Conservation (phyloP, 2,113 vertebrate genomes). For the Columba janthina region DNA sequence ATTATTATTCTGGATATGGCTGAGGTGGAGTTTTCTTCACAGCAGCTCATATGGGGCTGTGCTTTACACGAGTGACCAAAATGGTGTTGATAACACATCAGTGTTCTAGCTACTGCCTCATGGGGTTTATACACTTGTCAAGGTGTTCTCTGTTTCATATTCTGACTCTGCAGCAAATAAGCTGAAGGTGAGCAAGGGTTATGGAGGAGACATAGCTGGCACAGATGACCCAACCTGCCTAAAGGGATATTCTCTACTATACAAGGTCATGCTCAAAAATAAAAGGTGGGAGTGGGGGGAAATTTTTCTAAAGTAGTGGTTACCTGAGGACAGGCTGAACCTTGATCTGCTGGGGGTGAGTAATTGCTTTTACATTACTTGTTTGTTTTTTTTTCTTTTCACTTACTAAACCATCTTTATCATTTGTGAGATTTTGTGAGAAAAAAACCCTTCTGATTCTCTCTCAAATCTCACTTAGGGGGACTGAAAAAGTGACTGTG, state of each 20-base stretch:
- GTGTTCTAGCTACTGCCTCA: not conserved
- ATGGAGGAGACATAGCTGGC: too few species aligned
- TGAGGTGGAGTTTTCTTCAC: not conserved
- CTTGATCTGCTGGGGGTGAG: not conserved
- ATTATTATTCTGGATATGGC: not conserved
- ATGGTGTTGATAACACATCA: not conserved
- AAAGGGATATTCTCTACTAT: rapidly evolving
- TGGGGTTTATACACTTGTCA: not conserved
- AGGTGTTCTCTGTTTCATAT: not conserved
- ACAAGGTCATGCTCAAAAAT: not conserved
- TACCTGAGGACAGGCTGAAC: not conserved
- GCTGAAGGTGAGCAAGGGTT: not conserved
- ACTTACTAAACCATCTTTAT: too few species aligned
- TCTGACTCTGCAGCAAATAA: not conserved
- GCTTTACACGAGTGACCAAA: not conserved
- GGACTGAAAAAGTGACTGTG: not conserved
- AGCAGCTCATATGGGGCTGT: not conserved
- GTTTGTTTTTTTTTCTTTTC: not conserved
- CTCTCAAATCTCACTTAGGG: not conserved
- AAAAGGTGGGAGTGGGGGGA: not conserved
- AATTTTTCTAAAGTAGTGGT: not conserved
- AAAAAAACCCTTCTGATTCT: too few species aligned
- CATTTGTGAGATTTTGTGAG: too few species aligned
- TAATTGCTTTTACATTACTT: not conserved
- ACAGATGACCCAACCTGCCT: not conserved